phyloP scores from a whole-genome alignment of 1,140 invertebrate species.

The Tetraneura akinire region DNA sequence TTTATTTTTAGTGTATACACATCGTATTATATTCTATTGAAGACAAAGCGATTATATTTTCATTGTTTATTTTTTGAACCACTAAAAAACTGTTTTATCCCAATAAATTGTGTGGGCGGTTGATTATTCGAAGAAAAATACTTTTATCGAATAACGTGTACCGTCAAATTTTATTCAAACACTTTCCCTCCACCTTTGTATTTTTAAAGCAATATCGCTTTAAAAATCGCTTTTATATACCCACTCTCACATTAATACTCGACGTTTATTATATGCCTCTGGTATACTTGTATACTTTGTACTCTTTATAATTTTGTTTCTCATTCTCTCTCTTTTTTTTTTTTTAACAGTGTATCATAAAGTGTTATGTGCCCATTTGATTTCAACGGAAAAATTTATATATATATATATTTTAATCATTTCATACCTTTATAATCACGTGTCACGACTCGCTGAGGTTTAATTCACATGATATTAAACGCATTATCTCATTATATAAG shows the following conservation, averaged over 20 bases:
- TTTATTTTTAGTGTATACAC: not conserved
- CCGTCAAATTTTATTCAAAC: slow-evolving; percentile 4
- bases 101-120: not conserved
- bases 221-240: slow-evolving; percentile 5
- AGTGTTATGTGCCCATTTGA: too few species aligned
- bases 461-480: too few species aligned
- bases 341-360: too few species aligned
- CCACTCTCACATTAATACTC: not conserved
- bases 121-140: slow-evolving; percentile 7
- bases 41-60: not conserved
- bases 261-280: not conserved
- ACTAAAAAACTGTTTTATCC: not conserved
- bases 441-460: too few species aligned
- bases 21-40: not conserved
- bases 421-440: too few species aligned
- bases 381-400: too few species aligned
- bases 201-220: slow-evolving; percentile 14
- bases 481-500: too few species aligned
- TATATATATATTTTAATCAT: too few species aligned
- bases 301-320: too few species aligned
- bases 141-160: slow-evolving; percentile 12
- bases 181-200: not conserved
- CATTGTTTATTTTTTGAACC: not conserved
- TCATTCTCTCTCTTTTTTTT: too few species aligned
- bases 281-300: too few species aligned